Percentiles rank a stretch among this genome's conserved stretches.
phyloP scores from a whole-genome alignment of 2,888 invertebrate genomes.

The Ditula angustiorana region DNA sequence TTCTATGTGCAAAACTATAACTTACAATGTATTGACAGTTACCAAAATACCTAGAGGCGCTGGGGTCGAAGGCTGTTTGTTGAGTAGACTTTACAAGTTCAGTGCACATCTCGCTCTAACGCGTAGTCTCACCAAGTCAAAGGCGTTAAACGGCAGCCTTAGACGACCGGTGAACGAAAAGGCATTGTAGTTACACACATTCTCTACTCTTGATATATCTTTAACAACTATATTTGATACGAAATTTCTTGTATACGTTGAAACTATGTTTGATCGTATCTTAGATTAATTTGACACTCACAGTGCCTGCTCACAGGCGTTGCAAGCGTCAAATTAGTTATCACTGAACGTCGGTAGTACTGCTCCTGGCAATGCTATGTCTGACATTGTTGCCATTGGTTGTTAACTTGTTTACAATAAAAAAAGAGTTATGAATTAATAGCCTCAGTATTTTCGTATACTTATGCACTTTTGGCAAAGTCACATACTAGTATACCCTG shows the following conservation, averaged over 20 bases:
- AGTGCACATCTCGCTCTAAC: background rate
- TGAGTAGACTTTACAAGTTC: no score
- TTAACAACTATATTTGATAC: conserved; percentile 18
- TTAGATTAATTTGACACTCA: conserved; percentile 1
- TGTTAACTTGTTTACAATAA: background rate
- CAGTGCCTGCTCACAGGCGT: no score
- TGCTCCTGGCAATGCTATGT: background rate
- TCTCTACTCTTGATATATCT: conserved; percentile 5
- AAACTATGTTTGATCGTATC: conserved; percentile 11
- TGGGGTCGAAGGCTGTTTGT: background rate
- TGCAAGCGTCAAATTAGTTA: background rate
- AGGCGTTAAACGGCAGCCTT: background rate
- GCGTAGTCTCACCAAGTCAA: background rate
- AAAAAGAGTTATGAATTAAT: background rate
- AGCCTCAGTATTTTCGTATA: background rate
- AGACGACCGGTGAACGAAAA: conserved; percentile 22
- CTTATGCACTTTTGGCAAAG: background rate
- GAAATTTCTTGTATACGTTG: conserved; percentile 8
- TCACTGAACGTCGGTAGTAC: background rate
- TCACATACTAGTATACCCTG: no score
- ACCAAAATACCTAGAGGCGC: conserved; percentile 3
- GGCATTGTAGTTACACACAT: conserved; percentile 17
- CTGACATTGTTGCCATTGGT: background rate
- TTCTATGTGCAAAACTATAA: conserved; percentile 31
- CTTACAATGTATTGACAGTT: conserved; percentile 17